Percentiles rank a stretch among this genome's conserved stretches.
Evolutionary conservation across 2,797 vertebrate genomes (phyloP).

Genomic region (Streptopelia turtur): DNA sequence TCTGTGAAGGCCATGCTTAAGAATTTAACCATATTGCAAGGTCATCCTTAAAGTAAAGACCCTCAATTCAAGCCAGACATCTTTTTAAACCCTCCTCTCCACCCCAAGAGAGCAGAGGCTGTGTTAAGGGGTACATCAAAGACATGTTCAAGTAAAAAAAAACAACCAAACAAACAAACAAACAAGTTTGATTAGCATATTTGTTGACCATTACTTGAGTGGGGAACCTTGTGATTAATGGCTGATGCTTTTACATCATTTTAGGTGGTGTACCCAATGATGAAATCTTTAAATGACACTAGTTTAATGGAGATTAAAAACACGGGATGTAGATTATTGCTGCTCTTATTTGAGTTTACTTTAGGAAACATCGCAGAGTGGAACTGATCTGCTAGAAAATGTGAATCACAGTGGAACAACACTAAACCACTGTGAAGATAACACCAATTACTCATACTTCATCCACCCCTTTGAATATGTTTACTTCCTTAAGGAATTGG

Average conservation of each 20-base stretch:
- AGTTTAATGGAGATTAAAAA: background rate
- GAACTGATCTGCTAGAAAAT: background rate
- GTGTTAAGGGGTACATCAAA: background rate
- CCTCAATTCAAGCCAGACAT: background rate
- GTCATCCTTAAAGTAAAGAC: background rate
- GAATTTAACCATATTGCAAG: background rate
- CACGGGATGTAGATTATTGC: background rate
- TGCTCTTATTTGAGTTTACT: background rate
- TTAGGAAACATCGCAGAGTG: background rate
- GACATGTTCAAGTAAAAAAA: background rate
- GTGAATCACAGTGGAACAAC: background rate
- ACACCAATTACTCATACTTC: background rate
- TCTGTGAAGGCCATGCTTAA: background rate
- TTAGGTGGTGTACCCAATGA: background rate
- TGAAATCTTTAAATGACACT: background rate
- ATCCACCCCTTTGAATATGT: background rate
- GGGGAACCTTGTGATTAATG: background rate
- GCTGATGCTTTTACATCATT: background rate
- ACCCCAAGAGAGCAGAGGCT: background rate
- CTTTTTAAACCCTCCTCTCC: background rate
- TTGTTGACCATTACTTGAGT: background rate
- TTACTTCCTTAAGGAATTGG: background rate
- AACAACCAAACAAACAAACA: background rate
- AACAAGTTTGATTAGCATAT: background rate
- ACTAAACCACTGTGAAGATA: background rate